Conservation (phyloP, 1,140 invertebrate species). For the Hylaeus anthracinus region DNA sequence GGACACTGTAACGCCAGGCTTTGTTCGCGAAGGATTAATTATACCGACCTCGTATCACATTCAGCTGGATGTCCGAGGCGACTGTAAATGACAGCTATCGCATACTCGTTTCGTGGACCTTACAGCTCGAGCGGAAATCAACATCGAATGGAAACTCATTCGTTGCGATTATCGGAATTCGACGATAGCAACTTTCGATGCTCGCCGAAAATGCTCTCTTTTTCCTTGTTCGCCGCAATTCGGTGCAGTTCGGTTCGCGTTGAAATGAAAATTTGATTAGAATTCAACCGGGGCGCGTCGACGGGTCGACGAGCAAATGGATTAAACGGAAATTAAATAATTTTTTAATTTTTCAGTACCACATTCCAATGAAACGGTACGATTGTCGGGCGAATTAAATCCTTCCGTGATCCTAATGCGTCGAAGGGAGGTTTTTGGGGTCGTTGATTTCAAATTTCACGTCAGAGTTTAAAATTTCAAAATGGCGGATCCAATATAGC, state of each 20-base stretch:
- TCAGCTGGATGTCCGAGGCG: constrained; percentile 35
- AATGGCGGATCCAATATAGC: too few relatives aligned
- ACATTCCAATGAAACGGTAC: background rate
- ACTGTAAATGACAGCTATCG: constrained; percentile 60
- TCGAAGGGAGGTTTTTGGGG: too few relatives aligned
- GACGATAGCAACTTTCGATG: background rate
- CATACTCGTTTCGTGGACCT: constrained; percentile 53
- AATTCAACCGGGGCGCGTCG: background rate
- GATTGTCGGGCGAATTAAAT: background rate
- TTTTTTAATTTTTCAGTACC: background rate
- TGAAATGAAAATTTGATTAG: background rate
- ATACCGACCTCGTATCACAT: constrained; percentile 26
- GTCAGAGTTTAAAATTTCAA: too few relatives aligned
- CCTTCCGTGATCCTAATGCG: background rate
- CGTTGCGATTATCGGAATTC: constrained; percentile 20
- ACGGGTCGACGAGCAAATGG: constrained; percentile 1
- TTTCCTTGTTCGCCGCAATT: too few relatives aligned
- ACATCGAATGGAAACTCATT: constrained; percentile 31
- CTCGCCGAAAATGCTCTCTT: background rate
- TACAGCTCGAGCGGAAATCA: constrained; percentile 27
- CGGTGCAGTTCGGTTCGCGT: background rate
- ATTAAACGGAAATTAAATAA: constrained; percentile 1
- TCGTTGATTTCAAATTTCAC: too few relatives aligned
- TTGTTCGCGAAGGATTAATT: constrained; percentile 47
- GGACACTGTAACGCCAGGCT: constrained; percentile 55